Percentiles rank a stretch among this genome's conserved stretches.
These are phyloP conservation scores for Arge pagana DNA, from an alignment of 2,888 invertebrate species.

Conservation along the genomic window DNA sequence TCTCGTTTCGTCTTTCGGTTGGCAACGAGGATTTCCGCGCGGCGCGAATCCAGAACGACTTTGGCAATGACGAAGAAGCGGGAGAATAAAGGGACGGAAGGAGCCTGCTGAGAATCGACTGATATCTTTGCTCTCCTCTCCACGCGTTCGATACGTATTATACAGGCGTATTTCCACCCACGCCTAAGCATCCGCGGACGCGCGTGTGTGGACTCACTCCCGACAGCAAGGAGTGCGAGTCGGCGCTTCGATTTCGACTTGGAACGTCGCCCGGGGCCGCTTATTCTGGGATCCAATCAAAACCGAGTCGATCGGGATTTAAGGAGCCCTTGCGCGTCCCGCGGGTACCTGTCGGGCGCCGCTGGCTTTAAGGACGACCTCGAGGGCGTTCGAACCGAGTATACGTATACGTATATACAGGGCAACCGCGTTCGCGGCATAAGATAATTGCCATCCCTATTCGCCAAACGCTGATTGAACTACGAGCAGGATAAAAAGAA, in stretches of 20 bases:
- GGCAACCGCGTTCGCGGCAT: no score
- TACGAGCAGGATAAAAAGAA: no score
- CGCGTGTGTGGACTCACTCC: conserved; percentile 3
- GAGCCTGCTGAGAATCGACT: conserved; percentile 6
- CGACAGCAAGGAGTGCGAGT: conserved; percentile 15
- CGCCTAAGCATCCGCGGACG: neutral
- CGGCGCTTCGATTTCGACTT: conserved; percentile 14
- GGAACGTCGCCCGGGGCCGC: conserved; percentile 20
- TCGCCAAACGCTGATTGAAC: conserved; percentile 32
- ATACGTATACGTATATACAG: no score
- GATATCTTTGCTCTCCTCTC: neutral
- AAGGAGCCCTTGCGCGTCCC: conserved; percentile 19
- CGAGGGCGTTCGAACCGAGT: conserved; percentile 13
- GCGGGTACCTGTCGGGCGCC: conserved; percentile 17
- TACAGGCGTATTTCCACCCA: neutral
- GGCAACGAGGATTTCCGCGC: neutral
- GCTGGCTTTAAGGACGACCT: conserved; percentile 12
- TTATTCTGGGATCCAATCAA: conserved; percentile 22
- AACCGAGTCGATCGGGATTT: conserved; percentile 21
- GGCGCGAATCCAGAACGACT: neutral
- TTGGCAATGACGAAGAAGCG: neutral
- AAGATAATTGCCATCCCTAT: conserved; percentile 10
- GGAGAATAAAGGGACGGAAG: neutral
- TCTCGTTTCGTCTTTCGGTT: conserved; percentile 1
- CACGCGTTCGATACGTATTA: neutral